Conservation (phyloP, 2,113 vertebrate genomes). For the Pristiophorus japonicus region DNA sequence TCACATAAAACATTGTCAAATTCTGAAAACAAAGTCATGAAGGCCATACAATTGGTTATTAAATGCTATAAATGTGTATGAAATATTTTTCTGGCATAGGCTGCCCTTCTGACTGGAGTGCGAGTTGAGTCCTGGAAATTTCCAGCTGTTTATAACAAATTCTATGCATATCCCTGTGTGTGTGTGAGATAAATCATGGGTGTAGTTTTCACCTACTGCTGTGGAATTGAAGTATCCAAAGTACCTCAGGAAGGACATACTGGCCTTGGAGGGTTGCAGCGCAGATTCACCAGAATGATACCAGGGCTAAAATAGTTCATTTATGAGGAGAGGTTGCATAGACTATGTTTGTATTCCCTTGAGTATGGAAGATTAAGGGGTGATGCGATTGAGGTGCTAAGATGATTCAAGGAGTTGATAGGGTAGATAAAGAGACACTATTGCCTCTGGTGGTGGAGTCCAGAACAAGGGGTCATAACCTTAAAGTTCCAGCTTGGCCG, state of each 20-base stretch:
- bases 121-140: background rate
- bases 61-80: background rate
- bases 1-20: background rate
- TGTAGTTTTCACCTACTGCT: background rate
- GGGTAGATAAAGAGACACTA: no score
- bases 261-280: background rate
- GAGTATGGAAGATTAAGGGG: no score
- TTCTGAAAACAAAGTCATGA: no score
- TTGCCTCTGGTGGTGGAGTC: no score
- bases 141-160: background rate
- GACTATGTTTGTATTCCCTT: no score
- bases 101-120: background rate
- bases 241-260: background rate
- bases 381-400: no score
- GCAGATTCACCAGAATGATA: background rate
- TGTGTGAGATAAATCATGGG: background rate
- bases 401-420: no score
- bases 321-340: background rate
- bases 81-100: background rate
- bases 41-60: no score
- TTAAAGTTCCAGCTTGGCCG: no score
- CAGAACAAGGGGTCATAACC: no score
- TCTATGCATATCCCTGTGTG: background rate
- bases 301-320: no score
- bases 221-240: background rate